These are phyloP conservation scores for Tetranychus cinnabarinus DNA, from an alignment of 1,140 invertebrate species.

Conservation along the genomic window DNA sequence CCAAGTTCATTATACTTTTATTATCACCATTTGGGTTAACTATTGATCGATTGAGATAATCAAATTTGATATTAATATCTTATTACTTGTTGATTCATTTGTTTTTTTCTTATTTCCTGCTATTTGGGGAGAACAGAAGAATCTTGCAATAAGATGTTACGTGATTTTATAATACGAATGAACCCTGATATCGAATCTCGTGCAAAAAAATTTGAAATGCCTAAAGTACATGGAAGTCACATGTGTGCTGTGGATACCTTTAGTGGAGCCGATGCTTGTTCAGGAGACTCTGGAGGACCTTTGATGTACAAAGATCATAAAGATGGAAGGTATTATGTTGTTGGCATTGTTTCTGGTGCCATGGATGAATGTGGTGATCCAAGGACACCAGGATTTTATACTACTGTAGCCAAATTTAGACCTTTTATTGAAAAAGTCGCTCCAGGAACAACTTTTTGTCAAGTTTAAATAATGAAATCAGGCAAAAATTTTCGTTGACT, in stretches of 20 bases:
- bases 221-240: background rate
- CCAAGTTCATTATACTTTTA: no score
- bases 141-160: background rate
- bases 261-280: background rate
- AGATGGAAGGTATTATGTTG: slow-evolving; percentile 1
- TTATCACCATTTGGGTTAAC: no score
- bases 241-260: background rate
- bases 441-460: background rate
- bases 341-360: slow-evolving; percentile 14
- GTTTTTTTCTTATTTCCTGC: background rate
- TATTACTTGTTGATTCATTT: background rate
- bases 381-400: background rate
- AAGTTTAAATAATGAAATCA: background rate
- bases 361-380: background rate
- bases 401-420: background rate
- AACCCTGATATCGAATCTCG: background rate
- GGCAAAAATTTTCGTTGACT: no score
- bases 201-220: background rate
- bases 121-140: background rate
- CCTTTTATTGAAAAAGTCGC: background rate
- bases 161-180: background rate
- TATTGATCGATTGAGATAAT: no score
- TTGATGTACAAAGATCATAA: slow-evolving; percentile 4
- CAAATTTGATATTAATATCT: no score
- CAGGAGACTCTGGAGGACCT: slow-evolving; percentile 11